Conservation (phyloP, 2,888 invertebrate species). For the Drosophila tanythrix region DNA sequence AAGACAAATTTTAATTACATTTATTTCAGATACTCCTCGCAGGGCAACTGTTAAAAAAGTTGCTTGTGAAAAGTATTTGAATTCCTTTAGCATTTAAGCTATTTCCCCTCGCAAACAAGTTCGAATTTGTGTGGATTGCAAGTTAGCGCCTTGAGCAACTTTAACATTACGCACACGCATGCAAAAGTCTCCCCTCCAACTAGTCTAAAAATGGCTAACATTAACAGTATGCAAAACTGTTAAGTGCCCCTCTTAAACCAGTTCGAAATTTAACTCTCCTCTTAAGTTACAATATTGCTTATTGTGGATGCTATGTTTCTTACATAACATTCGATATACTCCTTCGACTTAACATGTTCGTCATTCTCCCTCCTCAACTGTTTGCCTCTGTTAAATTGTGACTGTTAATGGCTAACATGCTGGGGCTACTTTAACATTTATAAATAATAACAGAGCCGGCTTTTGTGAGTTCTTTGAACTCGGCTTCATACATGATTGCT, state of each 20-base stretch:
- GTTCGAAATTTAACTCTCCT: background rate
- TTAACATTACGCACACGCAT: background rate
- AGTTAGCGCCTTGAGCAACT: background rate
- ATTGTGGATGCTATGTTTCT: background rate
- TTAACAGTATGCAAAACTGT: background rate
- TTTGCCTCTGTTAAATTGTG: background rate
- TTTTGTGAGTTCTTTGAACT: conserved; percentile 57
- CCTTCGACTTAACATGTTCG: background rate
- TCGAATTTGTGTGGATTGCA: conserved; percentile 6
- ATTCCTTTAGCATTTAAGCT: background rate
- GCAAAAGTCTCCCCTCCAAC: background rate
- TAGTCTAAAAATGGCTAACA: background rate
- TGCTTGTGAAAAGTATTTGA: background rate
- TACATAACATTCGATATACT: background rate
- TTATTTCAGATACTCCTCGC: fast-evolving
- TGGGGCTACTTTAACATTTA: background rate
- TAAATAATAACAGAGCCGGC: conserved; percentile 48
- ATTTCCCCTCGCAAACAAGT: background rate
- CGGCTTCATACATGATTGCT: background rate
- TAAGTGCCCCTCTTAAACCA: background rate
- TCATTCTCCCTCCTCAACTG: background rate
- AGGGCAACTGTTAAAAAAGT: background rate
- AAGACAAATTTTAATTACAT: background rate
- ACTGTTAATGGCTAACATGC: background rate
- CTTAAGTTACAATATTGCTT: too few species aligned